phyloP scores from a whole-genome alignment of 2,797 vertebrate genomes.

The Helicolenus hilgendorfi region DNA sequence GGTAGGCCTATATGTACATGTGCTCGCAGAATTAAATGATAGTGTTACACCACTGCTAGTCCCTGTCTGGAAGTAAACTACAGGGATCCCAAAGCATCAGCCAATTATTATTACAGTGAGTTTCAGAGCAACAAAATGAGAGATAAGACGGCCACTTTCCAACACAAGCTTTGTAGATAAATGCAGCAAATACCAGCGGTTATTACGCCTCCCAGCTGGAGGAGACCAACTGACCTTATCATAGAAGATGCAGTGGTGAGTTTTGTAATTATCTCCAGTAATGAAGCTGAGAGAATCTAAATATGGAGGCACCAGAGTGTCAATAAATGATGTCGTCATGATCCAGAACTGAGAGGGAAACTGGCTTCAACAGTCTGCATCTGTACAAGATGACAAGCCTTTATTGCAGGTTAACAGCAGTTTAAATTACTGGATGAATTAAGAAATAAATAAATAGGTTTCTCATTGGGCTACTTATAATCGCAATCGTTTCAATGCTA shows the following conservation, averaged over 20 bases:
- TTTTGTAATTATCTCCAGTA: constrained; percentile 53
- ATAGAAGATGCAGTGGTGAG: constrained; percentile 31
- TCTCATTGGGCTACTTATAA: neutral
- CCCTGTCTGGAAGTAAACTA: neutral
- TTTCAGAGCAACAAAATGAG: neutral
- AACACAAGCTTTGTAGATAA: constrained; percentile 8
- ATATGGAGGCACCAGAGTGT: neutral
- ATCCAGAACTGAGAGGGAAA: neutral
- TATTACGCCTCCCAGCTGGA: neutral
- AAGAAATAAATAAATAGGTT: neutral
- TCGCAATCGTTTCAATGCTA: too few species aligned
- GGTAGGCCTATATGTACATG: neutral
- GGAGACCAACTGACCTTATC: constrained; percentile 44
- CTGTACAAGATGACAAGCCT: neutral
- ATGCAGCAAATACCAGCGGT: constrained; percentile 3
- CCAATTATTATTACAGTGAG: neutral
- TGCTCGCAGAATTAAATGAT: neutral
- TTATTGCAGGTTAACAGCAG: neutral
- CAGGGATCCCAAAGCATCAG: too few species aligned
- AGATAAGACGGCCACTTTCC: neutral
- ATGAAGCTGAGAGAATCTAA: constrained; percentile 24
- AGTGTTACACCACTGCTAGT: neutral
- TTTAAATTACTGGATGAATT: neutral
- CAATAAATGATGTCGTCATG: constrained; percentile 15
- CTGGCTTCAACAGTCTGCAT: neutral